Evolutionary conservation across 53 echinoderm and acorn worm genomes (phyloP), one percentile per base, ranked within the genome.

Genomic region (Astropecten irregularis): DNA sequence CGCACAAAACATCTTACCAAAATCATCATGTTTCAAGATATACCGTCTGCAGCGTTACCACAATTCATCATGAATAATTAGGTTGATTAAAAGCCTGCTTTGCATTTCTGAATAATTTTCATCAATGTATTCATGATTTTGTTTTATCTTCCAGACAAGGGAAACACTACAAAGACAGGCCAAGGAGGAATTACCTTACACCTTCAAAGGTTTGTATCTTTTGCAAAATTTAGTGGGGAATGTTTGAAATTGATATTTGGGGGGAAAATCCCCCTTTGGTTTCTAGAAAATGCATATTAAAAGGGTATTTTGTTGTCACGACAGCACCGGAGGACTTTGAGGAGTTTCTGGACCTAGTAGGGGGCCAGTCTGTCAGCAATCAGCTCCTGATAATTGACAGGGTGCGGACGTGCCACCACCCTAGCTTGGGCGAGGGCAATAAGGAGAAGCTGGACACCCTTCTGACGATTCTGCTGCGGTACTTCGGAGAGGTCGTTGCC

Each of bases 351-450:
- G 68, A 85, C 21, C 14, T 88, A 2, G 38, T 94, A 3, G 83
- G 70, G 44, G 91, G 85, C 26, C 92, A 92, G 50, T 69, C 88
- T 4, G 49, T 68, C 32, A 49, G 57, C 18, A 83, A 97, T 33
- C 92, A 88, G 50, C 49, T 83, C 4, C 73, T 71, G 10, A 92
- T 97, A 49, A 69, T 97, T 11, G 92, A 90, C 34, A 88, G 99
- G 40, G 71, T 97, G 34, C 84, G 94, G 4, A 90, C 76, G 5
- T 94, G 94, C 57, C 89, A 97, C 49, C 99, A 97, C 55, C 99
- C 99, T 6, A 97, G 99, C 63, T 83, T 97, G 7, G 92, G 88
- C 0, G 94, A 94, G 44, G 99, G 99, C 9, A 97, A 97, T 63
- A 97, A 94, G 44, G 89, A 87, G 30, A 97, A 97, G 48, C 88